Conservation (phyloP, 2,113 vertebrate genomes). For the Gasterosteus aculeatus region DNA sequence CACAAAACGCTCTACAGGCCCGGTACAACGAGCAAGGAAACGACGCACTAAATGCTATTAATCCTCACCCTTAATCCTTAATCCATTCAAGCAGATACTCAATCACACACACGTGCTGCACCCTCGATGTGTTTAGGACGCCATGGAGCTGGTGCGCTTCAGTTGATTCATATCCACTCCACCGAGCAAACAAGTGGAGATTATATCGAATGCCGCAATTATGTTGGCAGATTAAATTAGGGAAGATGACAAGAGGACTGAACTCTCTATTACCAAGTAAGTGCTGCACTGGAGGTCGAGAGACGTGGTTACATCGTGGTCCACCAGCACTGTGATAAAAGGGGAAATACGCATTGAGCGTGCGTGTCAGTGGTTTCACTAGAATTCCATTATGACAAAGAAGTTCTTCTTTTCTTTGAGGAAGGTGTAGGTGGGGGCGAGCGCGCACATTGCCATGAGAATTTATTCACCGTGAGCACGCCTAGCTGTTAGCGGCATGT, state of each 20-base stretch:
- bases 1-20: no score
- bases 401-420: conserved; percentile 29
- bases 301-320: neutral
- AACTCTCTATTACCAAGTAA: conserved; percentile 35
- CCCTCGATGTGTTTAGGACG: conserved; percentile 11
- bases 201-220: conserved; percentile 54
- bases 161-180: conserved; percentile 32
- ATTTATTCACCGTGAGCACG: conserved; percentile 31
- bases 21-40: neutral
- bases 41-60: conserved; percentile 13
- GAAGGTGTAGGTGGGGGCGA: conserved; percentile 38
- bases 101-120: neutral
- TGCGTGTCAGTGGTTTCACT: conserved; percentile 7
- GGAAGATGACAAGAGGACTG: conserved; percentile 36
- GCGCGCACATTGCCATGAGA: conserved; percentile 30
- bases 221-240: conserved; percentile 64
- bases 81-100: neutral
- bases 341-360: neutral
- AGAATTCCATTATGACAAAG: conserved; percentile 14
- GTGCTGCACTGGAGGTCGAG: conserved; percentile 35
- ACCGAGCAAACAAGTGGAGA: conserved; percentile 47
- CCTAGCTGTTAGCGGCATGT: conserved; percentile 23
- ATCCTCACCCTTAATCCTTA: conserved; percentile 11
- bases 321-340: neutral
- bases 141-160: conserved; percentile 6